phyloP scores from a whole-genome alignment of 2,888 invertebrate species.

The Oxycera nigricornis region DNA sequence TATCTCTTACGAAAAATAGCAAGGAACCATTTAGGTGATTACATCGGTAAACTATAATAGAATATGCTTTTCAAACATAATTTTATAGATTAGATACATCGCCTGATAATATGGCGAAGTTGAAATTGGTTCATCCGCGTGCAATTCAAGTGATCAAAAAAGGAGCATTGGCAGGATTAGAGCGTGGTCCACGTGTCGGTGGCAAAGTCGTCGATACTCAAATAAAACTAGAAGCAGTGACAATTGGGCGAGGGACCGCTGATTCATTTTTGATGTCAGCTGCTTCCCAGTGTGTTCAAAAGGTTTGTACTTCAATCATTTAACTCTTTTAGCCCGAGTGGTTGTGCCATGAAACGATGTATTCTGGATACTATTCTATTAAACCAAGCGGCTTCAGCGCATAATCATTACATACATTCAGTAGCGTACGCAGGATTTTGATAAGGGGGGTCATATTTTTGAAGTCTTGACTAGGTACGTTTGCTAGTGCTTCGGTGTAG shows the following conservation, averaged over 20 bases:
- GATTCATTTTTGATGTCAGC: constrained; percentile 82
- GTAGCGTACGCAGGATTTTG: too few relatives aligned
- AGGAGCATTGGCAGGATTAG: constrained; percentile 74
- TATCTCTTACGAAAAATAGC: constrained; percentile 59
- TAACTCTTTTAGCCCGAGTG: too few relatives aligned
- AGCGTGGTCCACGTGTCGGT: constrained; percentile 84
- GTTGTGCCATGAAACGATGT: too few relatives aligned
- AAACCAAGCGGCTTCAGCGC: too few relatives aligned
- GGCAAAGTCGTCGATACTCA: constrained; percentile 82
- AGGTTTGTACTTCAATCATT: too few relatives aligned
- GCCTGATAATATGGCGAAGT: constrained; percentile 72
- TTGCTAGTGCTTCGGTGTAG: too few relatives aligned
- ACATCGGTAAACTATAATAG: neutral
- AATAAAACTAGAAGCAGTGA: constrained; percentile 78
- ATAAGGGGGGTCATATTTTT: too few relatives aligned
- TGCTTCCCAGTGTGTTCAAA: constrained; percentile 81
- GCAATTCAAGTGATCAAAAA: constrained; percentile 73
- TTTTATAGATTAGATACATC: constrained; percentile 68
- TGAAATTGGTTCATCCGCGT: constrained; percentile 71
- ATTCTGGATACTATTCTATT: too few relatives aligned
- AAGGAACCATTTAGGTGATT: constrained; percentile 64
- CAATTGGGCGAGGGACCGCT: constrained; percentile 77
- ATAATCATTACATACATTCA: too few relatives aligned
- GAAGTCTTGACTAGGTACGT: too few relatives aligned
- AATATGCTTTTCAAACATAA: constrained; percentile 7